Evolutionary conservation across 2,113 vertebrate genomes (phyloP).

Genomic region (Indicator indicator): DNA sequence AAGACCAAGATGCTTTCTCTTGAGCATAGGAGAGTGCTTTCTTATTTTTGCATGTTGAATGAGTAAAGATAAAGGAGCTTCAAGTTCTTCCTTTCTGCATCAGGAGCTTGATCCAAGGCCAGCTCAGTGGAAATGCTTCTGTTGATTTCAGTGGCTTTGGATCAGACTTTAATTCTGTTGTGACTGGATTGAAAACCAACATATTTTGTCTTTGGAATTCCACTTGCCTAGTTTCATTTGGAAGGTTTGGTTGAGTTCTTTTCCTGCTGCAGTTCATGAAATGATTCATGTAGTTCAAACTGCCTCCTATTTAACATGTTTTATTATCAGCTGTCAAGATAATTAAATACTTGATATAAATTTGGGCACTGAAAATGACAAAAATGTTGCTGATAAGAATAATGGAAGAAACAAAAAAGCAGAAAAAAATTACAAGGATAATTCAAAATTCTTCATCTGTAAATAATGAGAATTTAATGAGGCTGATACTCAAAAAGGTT

Average conservation of each 20-base stretch:
- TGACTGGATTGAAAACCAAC: conserved; percentile 2
- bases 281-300: conserved; percentile 25
- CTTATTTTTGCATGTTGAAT: neutral
- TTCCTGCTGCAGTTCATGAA: conserved; percentile 34
- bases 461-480: conserved; percentile 77
- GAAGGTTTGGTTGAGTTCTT: conserved; percentile 42
- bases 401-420: conserved; percentile 56
- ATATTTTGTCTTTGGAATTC: conserved; percentile 46
- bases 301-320: conserved; percentile 31
- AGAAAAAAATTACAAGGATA: conserved; percentile 33
- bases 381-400: conserved; percentile 61
- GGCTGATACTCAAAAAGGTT: conserved; percentile 41
- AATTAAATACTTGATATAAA: conserved; percentile 72
- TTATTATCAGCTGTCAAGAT: conserved; percentile 58
- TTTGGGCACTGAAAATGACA: conserved; percentile 65
- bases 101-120: neutral
- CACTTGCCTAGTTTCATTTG: conserved; percentile 29
- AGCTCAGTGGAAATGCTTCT: neutral
- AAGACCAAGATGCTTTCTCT: neutral
- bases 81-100: neutral
- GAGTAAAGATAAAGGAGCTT: neutral
- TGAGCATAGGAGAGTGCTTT: neutral
- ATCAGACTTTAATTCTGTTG: conserved; percentile 2
- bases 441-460: conserved; percentile 66
- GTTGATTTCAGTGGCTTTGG: conserved; percentile 36